Percentiles rank a stretch among this genome's conserved stretches.
Evolutionary conservation across 2,797 vertebrate genomes (phyloP).

Genomic region (Morus bassanus): DNA sequence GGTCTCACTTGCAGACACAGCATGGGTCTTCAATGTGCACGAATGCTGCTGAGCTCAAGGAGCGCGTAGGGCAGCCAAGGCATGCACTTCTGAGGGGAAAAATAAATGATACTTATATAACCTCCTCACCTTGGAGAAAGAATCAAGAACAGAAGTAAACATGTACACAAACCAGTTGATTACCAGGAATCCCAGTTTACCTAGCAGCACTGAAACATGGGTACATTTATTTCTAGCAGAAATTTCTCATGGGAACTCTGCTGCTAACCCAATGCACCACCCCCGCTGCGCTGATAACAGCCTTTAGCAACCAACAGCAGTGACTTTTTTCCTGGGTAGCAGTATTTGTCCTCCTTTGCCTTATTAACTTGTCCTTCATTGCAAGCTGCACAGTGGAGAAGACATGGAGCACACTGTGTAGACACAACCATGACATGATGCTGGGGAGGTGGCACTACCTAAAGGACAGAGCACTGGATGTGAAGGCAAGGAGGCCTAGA

Average conservation of each 20-base stretch:
- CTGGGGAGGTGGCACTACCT: neutral
- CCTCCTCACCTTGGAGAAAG: neutral
- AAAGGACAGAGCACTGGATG: fast-evolving
- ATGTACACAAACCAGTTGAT: neutral
- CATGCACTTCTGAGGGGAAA: neutral
- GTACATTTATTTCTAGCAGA: neutral
- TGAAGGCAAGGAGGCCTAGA: neutral
- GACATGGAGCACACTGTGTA: neutral
- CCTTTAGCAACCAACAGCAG: neutral
- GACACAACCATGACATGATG: neutral
- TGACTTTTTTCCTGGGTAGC: neutral
- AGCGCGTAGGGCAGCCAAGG: neutral
- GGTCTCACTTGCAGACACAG: neutral
- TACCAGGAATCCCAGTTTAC: neutral
- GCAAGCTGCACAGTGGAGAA: too few species aligned
- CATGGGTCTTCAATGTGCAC: fast-evolving
- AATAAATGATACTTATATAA: neutral
- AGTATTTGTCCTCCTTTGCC: neutral
- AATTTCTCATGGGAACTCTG: neutral
- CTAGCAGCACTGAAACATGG: neutral
- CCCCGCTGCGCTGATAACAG: neutral
- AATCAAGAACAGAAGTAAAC: neutral
- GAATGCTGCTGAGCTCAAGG: neutral
- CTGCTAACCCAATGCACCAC: neutral
- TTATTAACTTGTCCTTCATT: neutral